phyloP scores from a whole-genome alignment of 2,797 vertebrate species.

The Manis javanica region DNA sequence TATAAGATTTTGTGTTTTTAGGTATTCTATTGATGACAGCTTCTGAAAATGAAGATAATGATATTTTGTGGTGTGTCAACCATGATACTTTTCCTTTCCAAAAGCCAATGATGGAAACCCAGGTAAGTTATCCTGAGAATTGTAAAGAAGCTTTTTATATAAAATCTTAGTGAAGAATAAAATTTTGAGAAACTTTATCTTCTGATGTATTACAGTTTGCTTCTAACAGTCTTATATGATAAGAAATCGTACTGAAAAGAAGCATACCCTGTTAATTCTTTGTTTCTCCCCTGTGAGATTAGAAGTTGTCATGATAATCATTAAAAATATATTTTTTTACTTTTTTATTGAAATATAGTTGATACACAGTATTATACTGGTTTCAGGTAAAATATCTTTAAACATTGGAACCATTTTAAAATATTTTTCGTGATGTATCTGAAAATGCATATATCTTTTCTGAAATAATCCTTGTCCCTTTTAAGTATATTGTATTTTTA shows the following conservation, averaged over 20 bases:
- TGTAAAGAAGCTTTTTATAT: neutral
- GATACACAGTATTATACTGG: too few species aligned
- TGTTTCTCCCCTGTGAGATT: slow-evolving; percentile 1
- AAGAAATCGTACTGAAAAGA: neutral
- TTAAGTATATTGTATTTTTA: neutral
- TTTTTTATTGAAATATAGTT: too few species aligned
- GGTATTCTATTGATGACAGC: slow-evolving; percentile 96
- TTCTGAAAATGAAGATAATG: slow-evolving; percentile 97
- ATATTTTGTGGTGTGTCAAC: slow-evolving; percentile 98
- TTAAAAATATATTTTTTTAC: neutral
- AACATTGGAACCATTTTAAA: neutral
- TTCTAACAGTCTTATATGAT: neutral
- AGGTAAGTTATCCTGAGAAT: slow-evolving; percentile 87
- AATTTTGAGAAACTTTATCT: neutral
- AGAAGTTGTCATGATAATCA: slow-evolving; percentile 10
- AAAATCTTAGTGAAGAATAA: slow-evolving; percentile 6
- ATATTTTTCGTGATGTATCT: neutral
- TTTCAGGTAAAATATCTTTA: neutral
- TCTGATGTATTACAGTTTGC: neutral
- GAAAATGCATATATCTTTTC: neutral
- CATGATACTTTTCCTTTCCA: slow-evolving; percentile 98
- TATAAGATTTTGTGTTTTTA: slow-evolving; percentile 78
- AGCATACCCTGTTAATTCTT: neutral
- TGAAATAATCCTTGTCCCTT: neutral
- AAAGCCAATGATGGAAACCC: slow-evolving; percentile 98